A percentile compares a stretch with the other conserved stretches of the same genome.
These are phyloP conservation scores for Orientallactaga sibirica DNA, from an alignment of 2,797 vertebrate species.

Conservation along the genomic window DNA sequence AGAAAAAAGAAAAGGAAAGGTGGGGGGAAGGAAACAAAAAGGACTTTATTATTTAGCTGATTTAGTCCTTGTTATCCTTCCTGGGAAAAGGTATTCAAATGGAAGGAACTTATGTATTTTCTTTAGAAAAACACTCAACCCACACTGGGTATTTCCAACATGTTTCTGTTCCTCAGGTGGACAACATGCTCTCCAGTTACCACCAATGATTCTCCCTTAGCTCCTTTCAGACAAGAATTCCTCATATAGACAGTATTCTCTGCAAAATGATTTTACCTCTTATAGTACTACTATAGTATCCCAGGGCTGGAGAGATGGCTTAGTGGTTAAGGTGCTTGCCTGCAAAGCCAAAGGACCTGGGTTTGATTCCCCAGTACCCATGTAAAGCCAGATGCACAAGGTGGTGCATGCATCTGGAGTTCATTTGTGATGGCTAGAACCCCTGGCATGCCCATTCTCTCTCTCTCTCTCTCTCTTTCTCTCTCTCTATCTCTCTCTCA, in stretches of 20 bases:
- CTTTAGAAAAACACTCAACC: slow-evolving; percentile 43
- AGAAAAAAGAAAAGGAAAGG: background rate
- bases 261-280: background rate
- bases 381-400: no score
- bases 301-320: no score
- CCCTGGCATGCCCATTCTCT: no score
- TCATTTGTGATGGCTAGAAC: no score
- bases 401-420: no score
- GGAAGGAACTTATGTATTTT: background rate
- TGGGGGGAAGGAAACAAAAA: background rate
- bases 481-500: no score
- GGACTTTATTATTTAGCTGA: background rate
- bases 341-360: no score
- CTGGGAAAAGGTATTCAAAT: background rate
- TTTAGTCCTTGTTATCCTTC: background rate
- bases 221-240: slow-evolving; percentile 10
- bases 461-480: no score
- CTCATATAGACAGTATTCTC: background rate
- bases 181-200: background rate
- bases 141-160: background rate
- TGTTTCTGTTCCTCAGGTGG: background rate
- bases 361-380: no score
- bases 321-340: no score
- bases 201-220: background rate
- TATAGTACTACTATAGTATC: no score